Evolutionary conservation across 2,113 vertebrate species (phyloP).

Genomic region (Centrocercus urophasianus): DNA sequence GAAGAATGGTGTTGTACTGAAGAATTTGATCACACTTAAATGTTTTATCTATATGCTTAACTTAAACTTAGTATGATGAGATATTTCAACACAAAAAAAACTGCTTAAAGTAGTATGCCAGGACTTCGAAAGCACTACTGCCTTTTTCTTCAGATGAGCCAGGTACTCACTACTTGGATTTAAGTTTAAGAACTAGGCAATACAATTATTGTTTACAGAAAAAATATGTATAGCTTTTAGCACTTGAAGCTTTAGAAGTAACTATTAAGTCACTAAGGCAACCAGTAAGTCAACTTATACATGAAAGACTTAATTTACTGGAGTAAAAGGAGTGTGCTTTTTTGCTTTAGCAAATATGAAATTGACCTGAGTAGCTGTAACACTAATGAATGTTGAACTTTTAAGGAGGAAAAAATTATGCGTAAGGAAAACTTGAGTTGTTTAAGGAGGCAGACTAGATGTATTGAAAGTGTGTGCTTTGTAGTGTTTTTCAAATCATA

Average conservation of each 20-base stretch:
- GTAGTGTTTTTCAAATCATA: neutral
- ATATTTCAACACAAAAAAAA: neutral
- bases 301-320: neutral
- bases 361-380: neutral
- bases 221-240: neutral
- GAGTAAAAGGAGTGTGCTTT: neutral
- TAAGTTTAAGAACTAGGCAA: neutral
- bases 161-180: neutral
- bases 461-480: neutral
- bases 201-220: neutral
- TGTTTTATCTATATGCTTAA: neutral
- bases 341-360: neutral
- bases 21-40: neutral
- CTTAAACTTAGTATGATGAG: neutral
- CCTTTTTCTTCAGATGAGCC: neutral
- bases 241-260: neutral
- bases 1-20: neutral
- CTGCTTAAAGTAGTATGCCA: neutral
- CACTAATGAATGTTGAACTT: neutral
- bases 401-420: accelerated
- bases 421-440: neutral
- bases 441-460: neutral
- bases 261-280: neutral
- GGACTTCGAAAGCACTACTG: neutral
- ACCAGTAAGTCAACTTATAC: neutral